Evolutionary conservation across 2,888 invertebrate genomes (phyloP), one percentile per base, ranked within the genome.

Genomic region (Rotaria socialis): DNA sequence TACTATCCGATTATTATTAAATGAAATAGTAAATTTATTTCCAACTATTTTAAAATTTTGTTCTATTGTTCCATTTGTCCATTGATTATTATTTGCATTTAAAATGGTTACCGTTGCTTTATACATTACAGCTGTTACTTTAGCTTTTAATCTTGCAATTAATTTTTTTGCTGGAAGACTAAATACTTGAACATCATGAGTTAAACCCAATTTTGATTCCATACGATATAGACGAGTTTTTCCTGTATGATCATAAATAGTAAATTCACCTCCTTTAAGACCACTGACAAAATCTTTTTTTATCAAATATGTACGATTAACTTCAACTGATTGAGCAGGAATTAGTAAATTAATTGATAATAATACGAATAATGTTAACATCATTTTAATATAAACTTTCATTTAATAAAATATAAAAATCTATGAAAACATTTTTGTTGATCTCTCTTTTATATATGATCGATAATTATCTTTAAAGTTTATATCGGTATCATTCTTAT

Each of bases 221-320:
- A 80, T 80, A 47, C 80, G 47, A 80, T 80, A 80, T 8, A n/a
- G 80, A 8, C 4, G 80, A 2, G 16, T 43, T n/a, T 80, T 80
- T 47, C 80, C 80, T 0, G 47, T 80, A 4, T 4, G 16, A 47
- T 80, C 80, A 80, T 80, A 80, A 14, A 80, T 47, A 19, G 80
- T 24, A 14, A 80, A 80, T 80, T 80, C 80, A 8, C 80, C 80
- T 19, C 80, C 80, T 80, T 80, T 80, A 24, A 80, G 47, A 1
- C 47, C 80, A 80, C 80, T 80, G 2, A 80, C 0, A 14, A 80
- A 80, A 80, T 80, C 80, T 47, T 80, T 80, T 14, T 80, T 80
- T 0, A 80, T 80, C 8, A 80, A 8, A 47, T 80, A 80, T n/a
- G 80, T 80, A 7, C 80, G 80, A 80, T 80, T 80, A 3, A 6